Conservation (phyloP, 2,113 vertebrate species). For the Gadus chalcogrammus region DNA sequence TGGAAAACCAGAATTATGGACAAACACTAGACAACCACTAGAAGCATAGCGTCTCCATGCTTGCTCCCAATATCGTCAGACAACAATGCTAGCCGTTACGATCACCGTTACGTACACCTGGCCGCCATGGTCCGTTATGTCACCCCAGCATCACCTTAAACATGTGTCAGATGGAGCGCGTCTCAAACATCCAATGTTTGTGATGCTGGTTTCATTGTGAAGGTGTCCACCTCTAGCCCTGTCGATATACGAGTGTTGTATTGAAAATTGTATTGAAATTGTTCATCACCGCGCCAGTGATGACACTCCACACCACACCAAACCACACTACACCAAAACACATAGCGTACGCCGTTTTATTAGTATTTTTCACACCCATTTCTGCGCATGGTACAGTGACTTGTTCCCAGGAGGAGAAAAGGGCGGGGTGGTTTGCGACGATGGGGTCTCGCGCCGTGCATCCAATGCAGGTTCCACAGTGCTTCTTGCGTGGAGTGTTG, state of each 20-base stretch:
- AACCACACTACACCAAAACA: neutral
- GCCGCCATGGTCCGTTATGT: neutral
- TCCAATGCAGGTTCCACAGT: constrained; percentile 7
- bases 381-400: constrained; percentile 43
- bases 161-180: neutral
- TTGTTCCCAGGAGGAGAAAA: constrained; percentile 50
- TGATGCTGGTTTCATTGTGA: neutral
- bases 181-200: neutral
- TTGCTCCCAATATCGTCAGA: too few species aligned
- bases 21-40: too few species aligned
- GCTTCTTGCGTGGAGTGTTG: constrained; percentile 22
- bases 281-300: too few species aligned
- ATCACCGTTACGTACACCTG: too few species aligned
- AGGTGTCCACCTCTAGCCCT: neutral
- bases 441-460: constrained; percentile 25
- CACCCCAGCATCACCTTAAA: neutral
- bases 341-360: constrained; percentile 2
- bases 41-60: too few species aligned
- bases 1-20: too few species aligned
- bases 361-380: constrained; percentile 15
- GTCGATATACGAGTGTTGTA: constrained; percentile 23
- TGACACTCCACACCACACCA: constrained; percentile 25
- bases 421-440: constrained; percentile 43
- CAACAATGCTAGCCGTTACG: too few species aligned
- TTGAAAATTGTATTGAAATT: constrained; percentile 13